Evolutionary conservation across 2,797 vertebrate genomes (phyloP), one percentile per base, ranked within the genome.

Genomic region (Chrosomus eos): DNA sequence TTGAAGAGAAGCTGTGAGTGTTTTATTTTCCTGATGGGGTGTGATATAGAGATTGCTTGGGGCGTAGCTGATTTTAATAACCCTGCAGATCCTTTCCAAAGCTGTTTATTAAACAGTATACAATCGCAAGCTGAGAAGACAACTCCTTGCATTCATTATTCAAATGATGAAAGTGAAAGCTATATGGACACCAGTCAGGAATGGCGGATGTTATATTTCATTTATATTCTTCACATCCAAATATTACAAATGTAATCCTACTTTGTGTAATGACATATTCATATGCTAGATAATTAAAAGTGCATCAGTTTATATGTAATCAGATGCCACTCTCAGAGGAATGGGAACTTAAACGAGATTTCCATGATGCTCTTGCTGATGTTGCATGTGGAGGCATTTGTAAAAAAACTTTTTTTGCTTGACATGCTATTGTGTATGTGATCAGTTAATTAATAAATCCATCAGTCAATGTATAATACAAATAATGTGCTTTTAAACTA

Each of bases 31-130:
- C 86, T 91, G 92, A 92, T 90, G 79, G 89, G 81, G 85, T 86
- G 86, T 90, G 90, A 87, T 90, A 90, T 89, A 89, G 86, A 92
- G 88, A 90, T 90, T 86, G 83, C 85, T 82, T 77, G 85, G 86
- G 87, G 85, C 87, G 68, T 82, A 78, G 89, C 88, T 91, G 90
- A 93, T 91, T 92, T 93, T 88, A 93, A 93, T 93, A 92, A 92
- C 86, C 87, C 87, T 88, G 80, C 86, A 88, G 90, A 91, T 91
- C 88, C 70, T 85, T 88, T 89, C 87, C 88, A 88, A 90, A 88
- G 86, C 90, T 90, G 83, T 90, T 92, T 85, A 74, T 75, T 75
- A 75, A 75, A 87, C 58, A 0, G 36, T 16, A 45, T 72, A 80
- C 87, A 87, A 84, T 86, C 36, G 73, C 89, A 88, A 90, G 89